Conservation (phyloP, 1,140 invertebrate genomes). For the Philotrypesis tridentata region DNA sequence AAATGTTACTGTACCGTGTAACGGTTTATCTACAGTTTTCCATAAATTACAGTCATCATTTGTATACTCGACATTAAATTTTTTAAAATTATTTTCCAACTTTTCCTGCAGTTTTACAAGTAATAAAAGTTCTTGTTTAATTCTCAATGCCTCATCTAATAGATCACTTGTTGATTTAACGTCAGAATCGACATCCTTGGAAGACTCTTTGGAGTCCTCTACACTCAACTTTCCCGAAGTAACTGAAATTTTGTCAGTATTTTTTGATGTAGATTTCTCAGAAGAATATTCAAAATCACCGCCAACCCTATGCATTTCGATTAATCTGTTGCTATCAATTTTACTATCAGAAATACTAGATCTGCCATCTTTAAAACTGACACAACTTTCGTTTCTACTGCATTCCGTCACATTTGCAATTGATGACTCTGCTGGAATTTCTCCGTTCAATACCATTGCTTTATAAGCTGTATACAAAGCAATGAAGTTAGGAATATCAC, state of each 20-base stretch:
- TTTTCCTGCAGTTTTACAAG: slow-evolving; percentile 45
- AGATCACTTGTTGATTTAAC: slow-evolving; percentile 53
- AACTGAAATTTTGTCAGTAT: not conserved
- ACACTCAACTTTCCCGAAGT: not conserved
- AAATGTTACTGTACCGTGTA: too few species aligned
- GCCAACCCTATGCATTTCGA: not conserved
- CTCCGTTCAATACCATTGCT: not conserved
- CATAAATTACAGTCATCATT: not conserved
- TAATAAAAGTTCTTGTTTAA: slow-evolving; percentile 54
- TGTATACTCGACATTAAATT: not conserved
- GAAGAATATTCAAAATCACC: not conserved
- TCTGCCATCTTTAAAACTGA: not conserved
- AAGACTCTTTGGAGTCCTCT: too few species aligned
- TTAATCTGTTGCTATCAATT: not conserved
- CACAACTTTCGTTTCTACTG: not conserved
- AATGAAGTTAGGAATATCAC: not conserved
- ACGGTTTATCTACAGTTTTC: slow-evolving; percentile 36
- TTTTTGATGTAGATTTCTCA: not conserved
- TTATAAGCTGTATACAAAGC: not conserved
- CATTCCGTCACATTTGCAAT: not conserved
- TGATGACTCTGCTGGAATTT: not conserved
- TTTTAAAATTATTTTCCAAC: not conserved
- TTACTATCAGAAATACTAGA: not conserved
- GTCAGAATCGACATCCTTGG: slow-evolving; percentile 32
- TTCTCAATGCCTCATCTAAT: slow-evolving; percentile 56